Evolutionary conservation across 64 coral and sea anemone species (phyloP).

Genomic region (Catalaphyllia jardinei): DNA sequence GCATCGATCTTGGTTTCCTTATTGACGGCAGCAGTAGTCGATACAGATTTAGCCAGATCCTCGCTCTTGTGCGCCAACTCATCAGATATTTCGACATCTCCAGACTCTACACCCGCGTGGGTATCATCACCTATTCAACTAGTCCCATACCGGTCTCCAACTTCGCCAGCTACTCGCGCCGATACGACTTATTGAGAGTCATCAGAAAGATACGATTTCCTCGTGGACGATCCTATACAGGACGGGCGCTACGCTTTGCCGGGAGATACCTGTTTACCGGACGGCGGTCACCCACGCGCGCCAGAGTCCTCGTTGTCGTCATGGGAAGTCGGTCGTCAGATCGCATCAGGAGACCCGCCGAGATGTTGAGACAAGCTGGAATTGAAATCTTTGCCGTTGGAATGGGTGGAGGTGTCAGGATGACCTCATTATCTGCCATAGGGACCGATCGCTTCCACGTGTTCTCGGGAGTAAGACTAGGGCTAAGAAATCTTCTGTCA

Average conservation of each 20-base stretch:
- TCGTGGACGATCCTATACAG: constrained; percentile 50
- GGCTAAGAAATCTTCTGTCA: not conserved
- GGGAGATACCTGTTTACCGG: constrained; percentile 44
- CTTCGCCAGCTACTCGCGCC: constrained; percentile 31
- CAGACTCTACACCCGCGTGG: constrained; percentile 57
- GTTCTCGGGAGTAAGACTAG: constrained; percentile 26
- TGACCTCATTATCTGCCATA: constrained; percentile 43
- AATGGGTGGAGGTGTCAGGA: constrained; percentile 40
- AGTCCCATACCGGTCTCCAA: constrained; percentile 40
- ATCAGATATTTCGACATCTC: constrained; percentile 80
- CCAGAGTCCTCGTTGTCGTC: constrained; percentile 52
- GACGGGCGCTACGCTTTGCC: constrained; percentile 50
- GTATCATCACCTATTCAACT: constrained; percentile 66
- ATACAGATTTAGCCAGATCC: constrained; percentile 75
- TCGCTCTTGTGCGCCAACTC: constrained; percentile 63
- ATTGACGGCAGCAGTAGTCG: constrained; percentile 73
- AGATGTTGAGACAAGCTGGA: constrained; percentile 22
- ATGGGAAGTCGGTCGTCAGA: constrained; percentile 47
- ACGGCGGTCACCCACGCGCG: constrained; percentile 15
- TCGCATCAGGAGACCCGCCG: constrained; percentile 34
- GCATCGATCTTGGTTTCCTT: constrained; percentile 80
- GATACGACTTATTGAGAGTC: constrained; percentile 28
- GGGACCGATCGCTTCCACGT: constrained; percentile 57
- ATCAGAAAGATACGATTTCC: constrained; percentile 35
- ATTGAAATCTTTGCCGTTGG: constrained; percentile 66